Base-by-base conservation (phyloP, 2,888 invertebrate species). In the Miltochrista miniata region DNA sequence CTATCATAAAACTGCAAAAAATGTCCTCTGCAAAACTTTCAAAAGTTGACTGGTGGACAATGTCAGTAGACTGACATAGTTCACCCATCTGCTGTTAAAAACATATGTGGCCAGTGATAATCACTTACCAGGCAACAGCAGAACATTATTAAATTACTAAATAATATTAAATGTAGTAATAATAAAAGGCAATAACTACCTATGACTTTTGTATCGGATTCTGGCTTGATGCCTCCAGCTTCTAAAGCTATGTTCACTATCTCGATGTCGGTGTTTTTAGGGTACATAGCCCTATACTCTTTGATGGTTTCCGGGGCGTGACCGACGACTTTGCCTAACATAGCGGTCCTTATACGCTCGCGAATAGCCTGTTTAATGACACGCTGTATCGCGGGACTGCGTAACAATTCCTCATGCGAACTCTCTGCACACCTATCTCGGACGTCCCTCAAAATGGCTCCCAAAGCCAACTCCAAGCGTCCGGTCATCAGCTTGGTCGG, bases 401-500 rank as follows among this genome's bases (percentile, higher is more conserved):
- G 50, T 56, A 78, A 63, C 36, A 56, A 13, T 4, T 31, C 10
- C 7, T 31, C 46, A 45, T 70, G 53, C 1, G 48, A 43, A 11
- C 58, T 43, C 5, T 52, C 45, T 1, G 42, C 56, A 47, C 59
- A 66, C 37, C 58, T 45, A 4, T 54, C 43, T 59, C 71, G 80
- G 33, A 87, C 62, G 29, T 82, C 72, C 68, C 85, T 87, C 48
- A 87, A 54, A 37, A 90, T 74, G 35, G 40, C 49, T 47, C 90
- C 89, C 45, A 90, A 61, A 14, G 83, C 83, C 48, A 87, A 61
- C 70, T 88, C 89, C 50, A 90, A 59, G n/a, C 89, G 82, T 34
- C 89, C 87, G 24, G 57, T 70, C 59, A 85, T 53, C 60, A 79
- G 78, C 36, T 63, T 64, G 34, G 74, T 59, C 2, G 85, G 83